These are phyloP conservation scores for Harpagus bidentatus DNA, from an alignment of 2,113 vertebrate species.

Conservation along the genomic window DNA sequence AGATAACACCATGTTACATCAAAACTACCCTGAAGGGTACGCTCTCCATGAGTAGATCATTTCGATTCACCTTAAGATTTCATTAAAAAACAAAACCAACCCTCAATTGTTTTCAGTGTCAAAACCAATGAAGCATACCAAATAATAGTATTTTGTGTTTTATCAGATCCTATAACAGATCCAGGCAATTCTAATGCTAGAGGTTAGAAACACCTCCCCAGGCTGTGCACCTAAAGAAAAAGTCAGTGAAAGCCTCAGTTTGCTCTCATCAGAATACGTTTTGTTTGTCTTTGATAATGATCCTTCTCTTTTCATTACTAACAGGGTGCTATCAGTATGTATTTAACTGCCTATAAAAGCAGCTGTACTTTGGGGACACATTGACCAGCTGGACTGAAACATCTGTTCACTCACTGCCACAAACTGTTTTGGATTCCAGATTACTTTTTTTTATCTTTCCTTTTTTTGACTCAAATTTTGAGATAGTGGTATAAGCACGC, in stretches of 20 bases:
- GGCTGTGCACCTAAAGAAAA: background rate
- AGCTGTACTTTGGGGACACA: background rate
- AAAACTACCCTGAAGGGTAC: background rate
- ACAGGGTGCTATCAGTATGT: background rate
- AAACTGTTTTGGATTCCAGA: rapidly evolving
- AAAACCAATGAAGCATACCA: background rate
- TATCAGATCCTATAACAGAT: background rate
- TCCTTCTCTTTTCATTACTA: background rate
- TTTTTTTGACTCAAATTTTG: background rate
- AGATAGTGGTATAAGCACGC: background rate
- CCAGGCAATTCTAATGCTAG: background rate
- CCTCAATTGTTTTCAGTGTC: background rate
- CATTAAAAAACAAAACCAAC: background rate
- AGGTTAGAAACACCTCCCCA: background rate
- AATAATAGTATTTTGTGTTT: background rate
- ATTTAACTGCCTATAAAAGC: background rate
- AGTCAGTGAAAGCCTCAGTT: background rate
- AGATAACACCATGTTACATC: background rate
- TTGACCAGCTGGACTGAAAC: background rate
- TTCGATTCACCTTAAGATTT: background rate
- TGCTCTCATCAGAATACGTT: background rate
- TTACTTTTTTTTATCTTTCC: background rate
- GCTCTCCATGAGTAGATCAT: rapidly evolving
- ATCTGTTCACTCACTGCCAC: background rate
- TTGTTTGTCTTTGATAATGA: background rate